Evolutionary conservation across 2,888 invertebrate genomes (phyloP).

Genomic region (Temnothorax ravouxi): DNA sequence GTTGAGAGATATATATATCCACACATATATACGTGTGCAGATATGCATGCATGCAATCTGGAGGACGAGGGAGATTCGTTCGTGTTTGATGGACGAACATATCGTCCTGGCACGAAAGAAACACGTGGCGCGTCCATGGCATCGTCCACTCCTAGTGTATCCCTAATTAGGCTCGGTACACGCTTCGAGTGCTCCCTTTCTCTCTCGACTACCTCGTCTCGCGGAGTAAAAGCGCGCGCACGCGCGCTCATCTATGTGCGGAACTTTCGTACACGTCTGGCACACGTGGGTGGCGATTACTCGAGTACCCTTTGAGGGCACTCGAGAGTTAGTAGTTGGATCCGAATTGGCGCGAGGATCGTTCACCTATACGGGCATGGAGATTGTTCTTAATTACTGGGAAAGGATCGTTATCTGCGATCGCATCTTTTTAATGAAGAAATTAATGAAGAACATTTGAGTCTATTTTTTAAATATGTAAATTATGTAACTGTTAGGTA

Average conservation of each 20-base stretch:
- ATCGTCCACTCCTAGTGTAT: constrained; percentile 75
- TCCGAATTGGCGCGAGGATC: constrained; percentile 65
- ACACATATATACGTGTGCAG: not conserved
- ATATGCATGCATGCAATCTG: not conserved
- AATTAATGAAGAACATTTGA: not conserved
- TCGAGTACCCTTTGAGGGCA: constrained; percentile 72
- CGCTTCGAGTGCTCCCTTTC: constrained; percentile 68
- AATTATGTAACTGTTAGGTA: not conserved
- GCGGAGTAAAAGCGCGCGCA: constrained; percentile 22
- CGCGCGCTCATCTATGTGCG: constrained; percentile 47
- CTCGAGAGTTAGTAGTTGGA: constrained; percentile 69
- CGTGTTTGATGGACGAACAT: constrained; percentile 37
- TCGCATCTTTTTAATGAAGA: not conserved
- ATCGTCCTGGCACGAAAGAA: constrained; percentile 62
- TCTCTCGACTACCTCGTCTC: constrained; percentile 57
- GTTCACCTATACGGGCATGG: constrained; percentile 60
- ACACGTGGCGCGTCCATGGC: constrained; percentile 77
- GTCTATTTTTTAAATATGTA: not conserved
- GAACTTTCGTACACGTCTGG: constrained; percentile 67
- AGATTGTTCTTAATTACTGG: constrained; percentile 26
- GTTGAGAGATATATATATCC: not conserved
- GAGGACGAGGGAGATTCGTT: constrained; percentile 42
- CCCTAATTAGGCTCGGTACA: constrained; percentile 79
- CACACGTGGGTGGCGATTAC: constrained; percentile 66
- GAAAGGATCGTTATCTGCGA: constrained; percentile 5